These are phyloP conservation scores for Lucifuga dentata DNA, from an alignment of 2,113 vertebrate genomes.

Conservation along the genomic window DNA sequence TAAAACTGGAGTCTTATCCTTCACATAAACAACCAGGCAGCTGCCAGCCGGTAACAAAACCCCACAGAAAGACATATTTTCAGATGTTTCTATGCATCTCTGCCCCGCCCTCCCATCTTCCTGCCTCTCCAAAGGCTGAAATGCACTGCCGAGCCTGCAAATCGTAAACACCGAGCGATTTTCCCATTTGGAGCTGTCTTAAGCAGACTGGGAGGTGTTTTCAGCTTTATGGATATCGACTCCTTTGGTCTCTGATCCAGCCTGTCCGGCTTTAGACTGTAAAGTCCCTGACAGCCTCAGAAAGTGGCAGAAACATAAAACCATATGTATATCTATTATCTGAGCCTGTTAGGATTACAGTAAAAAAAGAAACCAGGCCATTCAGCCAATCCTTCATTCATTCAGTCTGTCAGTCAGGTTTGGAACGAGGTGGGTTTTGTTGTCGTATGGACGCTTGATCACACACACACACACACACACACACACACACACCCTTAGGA, in stretches of 20 bases:
- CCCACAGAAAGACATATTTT: background rate
- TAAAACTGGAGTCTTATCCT: constrained; percentile 8
- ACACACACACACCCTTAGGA: constrained; percentile 5
- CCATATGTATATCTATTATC: constrained; percentile 6
- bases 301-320: constrained; percentile 30
- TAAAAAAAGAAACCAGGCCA: no score
- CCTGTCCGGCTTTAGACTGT: constrained; percentile 45
- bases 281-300: constrained; percentile 44
- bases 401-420: constrained; percentile 21
- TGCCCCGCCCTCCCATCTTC: background rate
- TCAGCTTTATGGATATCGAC: constrained; percentile 61
- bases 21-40: constrained; percentile 22
- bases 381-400: constrained; percentile 44
- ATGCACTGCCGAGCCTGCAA: constrained; percentile 16
- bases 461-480: constrained; percentile 19
- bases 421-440: constrained; percentile 28
- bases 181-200: constrained; percentile 56
- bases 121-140: constrained; percentile 35
- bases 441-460: constrained; percentile 32
- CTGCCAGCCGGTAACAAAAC: no score
- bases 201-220: constrained; percentile 56
- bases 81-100: constrained; percentile 47
- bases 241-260: constrained; percentile 58
- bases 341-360: constrained; percentile 14
- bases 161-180: constrained; percentile 57